Evolutionary conservation across 2,888 invertebrate genomes (phyloP).

Genomic region (Troglohyphantes excavatus): DNA sequence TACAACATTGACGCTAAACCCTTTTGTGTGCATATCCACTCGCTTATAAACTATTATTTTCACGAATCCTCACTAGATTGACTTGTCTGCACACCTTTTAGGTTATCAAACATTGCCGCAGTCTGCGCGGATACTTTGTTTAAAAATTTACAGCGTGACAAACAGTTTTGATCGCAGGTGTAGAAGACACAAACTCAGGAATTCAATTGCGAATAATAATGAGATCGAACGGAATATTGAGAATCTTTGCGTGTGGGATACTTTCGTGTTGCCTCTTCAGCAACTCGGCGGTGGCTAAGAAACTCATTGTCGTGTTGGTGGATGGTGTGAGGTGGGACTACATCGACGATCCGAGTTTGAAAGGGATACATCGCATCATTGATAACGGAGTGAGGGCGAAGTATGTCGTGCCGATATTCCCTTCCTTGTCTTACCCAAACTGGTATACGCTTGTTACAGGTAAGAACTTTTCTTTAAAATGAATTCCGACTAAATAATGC

Average conservation of each 20-base stretch:
- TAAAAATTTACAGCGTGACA: background rate
- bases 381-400: conserved; percentile 52
- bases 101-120: background rate
- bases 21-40: background rate
- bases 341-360: conserved; percentile 26
- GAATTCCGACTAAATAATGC: too few species aligned
- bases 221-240: background rate
- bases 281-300: conserved; percentile 1
- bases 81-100: background rate
- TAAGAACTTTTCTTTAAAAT: background rate
- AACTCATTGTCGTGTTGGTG: conserved; percentile 50
- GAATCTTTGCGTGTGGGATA: background rate
- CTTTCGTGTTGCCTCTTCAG: background rate
- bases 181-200: too few species aligned
- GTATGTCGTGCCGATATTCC: conserved; percentile 58
- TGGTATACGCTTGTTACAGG: conserved; percentile 57
- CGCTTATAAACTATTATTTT: background rate
- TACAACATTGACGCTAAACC: background rate
- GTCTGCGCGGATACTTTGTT: background rate
- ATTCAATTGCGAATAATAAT: background rate
- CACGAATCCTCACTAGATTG: background rate
- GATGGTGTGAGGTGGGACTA: conserved; percentile 59
- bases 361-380: conserved; percentile 30
- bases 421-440: conserved; percentile 67
- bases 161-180: too few species aligned